Conservation (phyloP, 2,797 vertebrate genomes). For the Oreonectes daqikongensis region DNA sequence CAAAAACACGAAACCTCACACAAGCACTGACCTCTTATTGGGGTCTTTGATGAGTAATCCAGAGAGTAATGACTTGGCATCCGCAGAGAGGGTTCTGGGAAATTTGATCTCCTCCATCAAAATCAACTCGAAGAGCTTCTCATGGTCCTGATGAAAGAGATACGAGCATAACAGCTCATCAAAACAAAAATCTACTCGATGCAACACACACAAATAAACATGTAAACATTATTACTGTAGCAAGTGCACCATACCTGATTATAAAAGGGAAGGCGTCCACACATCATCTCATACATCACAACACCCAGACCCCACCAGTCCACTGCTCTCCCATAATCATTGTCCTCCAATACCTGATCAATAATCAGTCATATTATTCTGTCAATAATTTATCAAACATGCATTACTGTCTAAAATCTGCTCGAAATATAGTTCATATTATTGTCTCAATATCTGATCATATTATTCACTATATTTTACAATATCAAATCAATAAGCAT, state of each 20-base stretch:
- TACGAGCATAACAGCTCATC: not conserved
- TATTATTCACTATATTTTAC: not conserved
- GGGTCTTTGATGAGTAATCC: constrained; percentile 98
- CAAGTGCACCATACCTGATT: constrained; percentile 87
- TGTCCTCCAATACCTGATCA: constrained; percentile 94
- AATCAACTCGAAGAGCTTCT: constrained; percentile 96
- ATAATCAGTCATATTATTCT: constrained; percentile 81
- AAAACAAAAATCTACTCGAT: not conserved
- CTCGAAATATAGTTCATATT: constrained; percentile 67
- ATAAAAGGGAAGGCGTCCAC: constrained; percentile 94
- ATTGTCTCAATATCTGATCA: not conserved
- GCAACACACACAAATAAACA: not conserved
- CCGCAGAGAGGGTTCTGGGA: constrained; percentile 91
- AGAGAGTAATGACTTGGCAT: constrained; percentile 95
- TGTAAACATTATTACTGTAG: not conserved
- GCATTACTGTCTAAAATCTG: constrained; percentile 95
- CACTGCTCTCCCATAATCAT: constrained; percentile 94
- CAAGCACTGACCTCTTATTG: constrained; percentile 85
- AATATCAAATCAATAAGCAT: not conserved
- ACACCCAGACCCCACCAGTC: constrained; percentile 98
- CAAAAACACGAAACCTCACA: not conserved
- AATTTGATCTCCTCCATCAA: constrained; percentile 99
- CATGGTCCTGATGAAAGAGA: constrained; percentile 84
- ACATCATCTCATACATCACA: constrained; percentile 99
- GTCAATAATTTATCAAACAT: constrained; percentile 87